Base-by-base conservation (phyloP, 2,888 invertebrate species). In the Ichneumon xanthorius region DNA sequence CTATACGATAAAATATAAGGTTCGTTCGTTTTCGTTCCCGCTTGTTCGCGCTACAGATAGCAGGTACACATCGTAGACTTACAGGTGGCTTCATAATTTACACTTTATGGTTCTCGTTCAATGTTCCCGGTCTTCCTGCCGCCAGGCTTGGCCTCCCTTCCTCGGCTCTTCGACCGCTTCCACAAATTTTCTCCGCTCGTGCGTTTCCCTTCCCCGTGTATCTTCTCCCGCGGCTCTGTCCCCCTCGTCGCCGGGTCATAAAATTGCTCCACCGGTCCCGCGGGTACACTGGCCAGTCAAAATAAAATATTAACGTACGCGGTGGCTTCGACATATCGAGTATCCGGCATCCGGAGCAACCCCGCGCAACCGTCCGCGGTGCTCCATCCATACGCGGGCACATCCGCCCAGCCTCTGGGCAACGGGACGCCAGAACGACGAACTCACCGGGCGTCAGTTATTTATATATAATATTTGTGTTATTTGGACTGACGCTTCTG, bases 41-140 rank as follows among this genome's bases (percentile, higher is more conserved):
- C 14, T 78, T 65, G 58, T 55, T 78, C 68, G 68, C 82, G 76
- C 72, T 70, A 75, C 82, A 61, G 82, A 53, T 70, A 82, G 61
- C 19, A 50, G n/a, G 48, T 63, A 63, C 30, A 33, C 61, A 61
- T 37, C 80, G 80, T 19, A 75, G 67, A 82, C 81, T 83, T 86
- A 86, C 87, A 84, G 87, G 88, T 88, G 86, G 87, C 86, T 88
- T 86, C 87, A 90, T 91, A 90, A 90, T 90, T 91, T 89, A 88
- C 82, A 80, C 87, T 89, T 88, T 90, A 90, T 91, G 89, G 88
- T 73, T 77, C 82, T 77, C 85, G 86, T 84, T 86, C 84, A 67
- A 79, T 77, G 82, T 81, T 84, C 79, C 72, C 80, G 61, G 80
- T 70, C 79, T 70, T 82, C 79, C 84, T 68, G 75, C 58, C 71